phyloP scores from a whole-genome alignment of 2,113 vertebrate species.

The Hucho hucho region DNA sequence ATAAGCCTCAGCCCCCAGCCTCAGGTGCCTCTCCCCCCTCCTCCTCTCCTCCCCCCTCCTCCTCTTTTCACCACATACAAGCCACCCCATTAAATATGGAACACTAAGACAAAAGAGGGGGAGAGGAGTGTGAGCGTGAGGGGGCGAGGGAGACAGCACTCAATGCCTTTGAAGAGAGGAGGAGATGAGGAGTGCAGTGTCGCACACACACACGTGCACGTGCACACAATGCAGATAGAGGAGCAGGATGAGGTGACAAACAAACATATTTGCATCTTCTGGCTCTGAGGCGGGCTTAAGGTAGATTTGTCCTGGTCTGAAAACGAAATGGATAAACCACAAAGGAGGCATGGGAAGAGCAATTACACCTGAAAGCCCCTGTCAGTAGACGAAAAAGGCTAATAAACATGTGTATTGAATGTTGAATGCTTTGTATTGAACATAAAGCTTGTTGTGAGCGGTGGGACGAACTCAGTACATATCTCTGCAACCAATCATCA shows the following conservation, averaged over 20 bases:
- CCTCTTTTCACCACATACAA: conserved; percentile 58
- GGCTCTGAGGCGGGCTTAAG: conserved; percentile 45
- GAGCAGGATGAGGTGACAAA: conserved; percentile 53
- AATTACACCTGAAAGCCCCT: conserved; percentile 60
- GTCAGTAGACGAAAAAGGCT: conserved; percentile 13
- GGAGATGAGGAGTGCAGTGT: conserved; percentile 61
- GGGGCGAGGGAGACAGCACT: conserved; percentile 70
- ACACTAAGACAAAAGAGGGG: conserved; percentile 76
- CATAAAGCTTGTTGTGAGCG: conserved; percentile 51
- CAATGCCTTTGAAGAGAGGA: conserved; percentile 74
- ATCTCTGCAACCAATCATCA: conserved; percentile 13
- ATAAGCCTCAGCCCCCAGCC: conserved; percentile 64
- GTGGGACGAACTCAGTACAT: neutral
- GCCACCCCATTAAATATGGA: conserved; percentile 79
- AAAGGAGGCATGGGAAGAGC: conserved; percentile 48
- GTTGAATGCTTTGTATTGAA: conserved; percentile 45
- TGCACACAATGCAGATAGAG: conserved; percentile 45
- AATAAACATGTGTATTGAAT: conserved; percentile 39
- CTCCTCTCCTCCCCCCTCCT: conserved; percentile 61
- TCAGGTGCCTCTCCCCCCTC: conserved; percentile 65
- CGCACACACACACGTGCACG: conserved; percentile 25
- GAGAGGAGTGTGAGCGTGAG: conserved; percentile 57
- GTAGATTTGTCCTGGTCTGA: neutral
- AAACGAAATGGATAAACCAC: conserved; percentile 38
- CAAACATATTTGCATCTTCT: conserved; percentile 61